Base-by-base conservation (phyloP, 1,140 invertebrate species). In the Drosophila willistoni region DNA sequence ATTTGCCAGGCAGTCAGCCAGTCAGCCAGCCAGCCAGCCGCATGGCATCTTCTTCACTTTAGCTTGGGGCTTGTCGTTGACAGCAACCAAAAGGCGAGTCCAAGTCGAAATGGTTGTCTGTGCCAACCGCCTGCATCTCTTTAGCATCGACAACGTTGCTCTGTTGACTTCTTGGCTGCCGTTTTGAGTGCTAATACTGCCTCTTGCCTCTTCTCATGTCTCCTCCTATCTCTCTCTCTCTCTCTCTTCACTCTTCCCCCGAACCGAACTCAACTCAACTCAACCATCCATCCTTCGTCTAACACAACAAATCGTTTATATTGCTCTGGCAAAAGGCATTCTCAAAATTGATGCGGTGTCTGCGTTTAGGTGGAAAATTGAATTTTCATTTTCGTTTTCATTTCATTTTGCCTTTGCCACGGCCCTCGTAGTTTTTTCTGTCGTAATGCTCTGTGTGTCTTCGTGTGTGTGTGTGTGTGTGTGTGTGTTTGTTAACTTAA, bases 341-440 rank as follows among this genome's bases (percentile, higher is more conserved):
- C 87, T 90, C 77, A 91, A 81, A 91, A 90, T 90, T 86, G 86
- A 90, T 90, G 83, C 89, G 81, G 74, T 85, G 85, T 89, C 82
- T 90, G 85, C 81, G 85, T 90, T 91, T 91, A 83, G 79, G 85
- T 91, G 84, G 90, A 91, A 91, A 91, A 91, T 91, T 87, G 85
- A 91, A 91, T 91, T 91, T 86, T 91, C 84, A 73, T 78, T 80
- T 85, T 77, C 67, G 59, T 68, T 61, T 69, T 67, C 55, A 62
- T 44, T 71, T 71, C 33, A 64, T 68, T 75, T 71, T 69, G 33
- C 41, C 65, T 36, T 67, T 73, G 67, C 39, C 63, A 25, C 42
- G 5, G 33, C 34, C 55, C 13, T 14, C 14, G 7, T 41, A 29
- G 29, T 29, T 29, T 29, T 29, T 54, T 22, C 42, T 74, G 71